A percentile compares a stretch with the other conserved stretches of the same genome.
Evolutionary conservation across 1,140 invertebrate genomes (phyloP).

Genomic region (Ylistrum balloti): DNA sequence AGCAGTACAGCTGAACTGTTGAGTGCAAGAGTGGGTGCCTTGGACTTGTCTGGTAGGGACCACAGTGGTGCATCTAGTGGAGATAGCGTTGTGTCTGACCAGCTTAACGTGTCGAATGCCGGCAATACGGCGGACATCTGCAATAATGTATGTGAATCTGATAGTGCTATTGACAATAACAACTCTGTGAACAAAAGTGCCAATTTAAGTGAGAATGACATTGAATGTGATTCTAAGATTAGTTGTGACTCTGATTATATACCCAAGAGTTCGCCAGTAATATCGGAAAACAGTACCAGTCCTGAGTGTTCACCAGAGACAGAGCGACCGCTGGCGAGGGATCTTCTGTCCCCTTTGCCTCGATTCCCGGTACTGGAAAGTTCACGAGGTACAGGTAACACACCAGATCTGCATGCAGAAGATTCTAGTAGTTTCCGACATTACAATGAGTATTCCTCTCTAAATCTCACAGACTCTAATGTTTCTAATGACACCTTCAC

Average conservation of each 20-base stretch:
- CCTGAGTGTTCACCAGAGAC: conserved; percentile 46
- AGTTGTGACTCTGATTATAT: conserved; percentile 4
- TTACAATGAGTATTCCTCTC: neutral
- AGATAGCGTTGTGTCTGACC: conserved; percentile 46
- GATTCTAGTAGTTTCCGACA: neutral
- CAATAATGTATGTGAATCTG: conserved; percentile 56
- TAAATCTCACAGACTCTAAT: neutral
- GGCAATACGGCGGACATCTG: conserved; percentile 58
- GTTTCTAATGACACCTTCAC: neutral
- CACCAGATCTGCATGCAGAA: conserved; percentile 17
- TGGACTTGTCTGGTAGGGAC: conserved; percentile 42
- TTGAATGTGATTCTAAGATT: neutral
- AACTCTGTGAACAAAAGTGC: conserved; percentile 48
- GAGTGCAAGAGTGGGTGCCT: conserved; percentile 44
- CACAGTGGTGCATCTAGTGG: conserved; percentile 40
- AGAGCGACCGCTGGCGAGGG: neutral
- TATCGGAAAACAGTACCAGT: conserved; percentile 21
- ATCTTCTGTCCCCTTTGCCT: conserved; percentile 43
- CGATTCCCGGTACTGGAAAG: neutral
- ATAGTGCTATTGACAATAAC: conserved; percentile 47
- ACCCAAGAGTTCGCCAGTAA: neutral
- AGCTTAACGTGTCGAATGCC: conserved; percentile 41
- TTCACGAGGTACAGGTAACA: neutral
- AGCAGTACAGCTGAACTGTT: conserved; percentile 57
- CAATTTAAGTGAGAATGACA: conserved; percentile 50